Evolutionary conservation across 2,113 vertebrate genomes (phyloP).

Genomic region (Pontoporia blainvillei): DNA sequence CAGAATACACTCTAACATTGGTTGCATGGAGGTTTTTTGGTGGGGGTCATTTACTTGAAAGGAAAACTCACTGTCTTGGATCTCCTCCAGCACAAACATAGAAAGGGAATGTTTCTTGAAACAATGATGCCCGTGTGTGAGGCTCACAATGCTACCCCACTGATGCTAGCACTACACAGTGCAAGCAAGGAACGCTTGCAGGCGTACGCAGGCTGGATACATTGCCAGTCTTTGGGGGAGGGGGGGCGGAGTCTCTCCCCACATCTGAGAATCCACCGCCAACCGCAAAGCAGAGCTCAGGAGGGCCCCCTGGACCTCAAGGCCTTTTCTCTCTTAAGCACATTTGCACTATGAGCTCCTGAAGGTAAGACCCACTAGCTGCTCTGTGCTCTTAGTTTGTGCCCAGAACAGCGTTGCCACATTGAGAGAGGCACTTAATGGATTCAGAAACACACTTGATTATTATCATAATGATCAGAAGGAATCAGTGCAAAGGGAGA

Average conservation of each 20-base stretch:
- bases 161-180: not conserved
- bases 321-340: not conserved
- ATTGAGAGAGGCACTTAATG: not conserved
- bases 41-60: not conserved
- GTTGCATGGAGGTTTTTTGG: not conserved
- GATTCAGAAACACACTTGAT: not conserved
- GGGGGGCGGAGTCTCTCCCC: not conserved
- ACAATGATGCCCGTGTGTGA: not conserved
- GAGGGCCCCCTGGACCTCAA: too few species aligned
- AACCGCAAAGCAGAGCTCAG: fast-evolving
- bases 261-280: too few species aligned
- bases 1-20: not conserved
- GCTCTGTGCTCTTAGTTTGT: not conserved
- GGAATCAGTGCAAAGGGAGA: not conserved
- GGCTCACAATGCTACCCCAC: not conserved
- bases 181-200: fast-evolving
- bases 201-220: fast-evolving
- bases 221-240: fast-evolving
- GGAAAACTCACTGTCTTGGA: not conserved
- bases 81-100: not conserved
- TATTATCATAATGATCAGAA: not conserved
- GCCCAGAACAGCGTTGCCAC: fast-evolving
- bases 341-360: not conserved
- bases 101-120: not conserved
- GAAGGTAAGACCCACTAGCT: not conserved